phyloP scores from a whole-genome alignment of 2,797 vertebrate genomes.

The Bovichtus variegatus region DNA sequence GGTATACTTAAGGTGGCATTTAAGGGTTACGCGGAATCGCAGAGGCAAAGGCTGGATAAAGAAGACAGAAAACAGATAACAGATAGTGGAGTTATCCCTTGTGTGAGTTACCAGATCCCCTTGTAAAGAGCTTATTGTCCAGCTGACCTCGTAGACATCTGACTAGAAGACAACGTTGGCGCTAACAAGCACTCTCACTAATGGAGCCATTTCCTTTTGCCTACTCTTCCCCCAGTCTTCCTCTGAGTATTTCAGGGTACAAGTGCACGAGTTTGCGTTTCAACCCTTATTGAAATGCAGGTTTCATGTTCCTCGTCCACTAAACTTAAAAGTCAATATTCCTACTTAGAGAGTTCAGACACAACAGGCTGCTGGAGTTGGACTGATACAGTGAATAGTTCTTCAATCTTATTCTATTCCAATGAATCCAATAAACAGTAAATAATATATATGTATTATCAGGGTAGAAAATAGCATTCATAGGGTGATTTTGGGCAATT shows the following conservation, averaged over 20 bases:
- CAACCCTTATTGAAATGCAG: slow-evolving; percentile 28
- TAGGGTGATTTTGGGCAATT: too few species aligned
- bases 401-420: neutral
- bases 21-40: neutral
- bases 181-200: slow-evolving; percentile 64
- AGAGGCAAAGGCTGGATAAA: slow-evolving; percentile 1
- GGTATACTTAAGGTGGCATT: neutral
- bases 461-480: too few species aligned
- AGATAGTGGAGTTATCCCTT: neutral
- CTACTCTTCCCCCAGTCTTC: slow-evolving; percentile 28
- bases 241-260: slow-evolving; percentile 28
- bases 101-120: slow-evolving; percentile 31
- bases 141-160: slow-evolving; percentile 52
- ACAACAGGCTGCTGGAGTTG: neutral
- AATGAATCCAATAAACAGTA: neutral
- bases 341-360: slow-evolving; percentile 5
- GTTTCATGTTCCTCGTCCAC: slow-evolving; percentile 57
- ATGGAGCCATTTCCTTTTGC: slow-evolving; percentile 66
- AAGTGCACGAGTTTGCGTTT: slow-evolving; percentile 40
- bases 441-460: neutral
- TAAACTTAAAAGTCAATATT: slow-evolving; percentile 45
- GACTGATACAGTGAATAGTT: neutral
- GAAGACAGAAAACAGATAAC: slow-evolving; percentile 17
- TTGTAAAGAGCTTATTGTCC: slow-evolving; percentile 40
- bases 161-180: slow-evolving; percentile 33